Conservation (phyloP, 2,888 invertebrate genomes). For the Pachliopta kotzebuea region DNA sequence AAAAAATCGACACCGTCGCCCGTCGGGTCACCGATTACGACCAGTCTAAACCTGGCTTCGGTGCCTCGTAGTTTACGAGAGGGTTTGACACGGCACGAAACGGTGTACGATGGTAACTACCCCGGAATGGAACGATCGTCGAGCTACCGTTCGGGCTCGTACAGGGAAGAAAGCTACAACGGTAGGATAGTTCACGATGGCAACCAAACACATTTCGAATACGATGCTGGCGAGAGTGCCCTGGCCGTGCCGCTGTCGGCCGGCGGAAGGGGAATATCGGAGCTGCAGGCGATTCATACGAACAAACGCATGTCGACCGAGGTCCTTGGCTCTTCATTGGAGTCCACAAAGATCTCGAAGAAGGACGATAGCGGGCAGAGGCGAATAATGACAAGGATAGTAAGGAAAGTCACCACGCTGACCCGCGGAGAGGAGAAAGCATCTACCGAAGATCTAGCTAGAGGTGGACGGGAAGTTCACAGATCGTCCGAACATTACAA, state of each 20-base stretch:
- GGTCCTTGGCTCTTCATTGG: conserved; percentile 90
- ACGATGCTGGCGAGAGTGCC: conserved; percentile 65
- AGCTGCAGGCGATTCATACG: conserved; percentile 88
- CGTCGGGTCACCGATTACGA: conserved; percentile 83
- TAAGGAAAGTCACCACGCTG: conserved; percentile 93
- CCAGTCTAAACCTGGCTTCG: conserved; percentile 80
- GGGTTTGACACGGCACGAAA: conserved; percentile 73
- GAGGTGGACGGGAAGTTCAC: conserved; percentile 81
- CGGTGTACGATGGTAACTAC: conserved; percentile 74
- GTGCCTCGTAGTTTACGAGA: conserved; percentile 78
- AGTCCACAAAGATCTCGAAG: conserved; percentile 91
- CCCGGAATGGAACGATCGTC: conserved; percentile 69
- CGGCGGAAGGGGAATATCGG: conserved; percentile 72
- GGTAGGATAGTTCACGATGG: conserved; percentile 73
- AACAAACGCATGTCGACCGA: conserved; percentile 91
- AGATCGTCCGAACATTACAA: conserved; percentile 80
- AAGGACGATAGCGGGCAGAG: conserved; percentile 89
- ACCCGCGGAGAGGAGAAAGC: conserved; percentile 92
- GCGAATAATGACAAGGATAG: conserved; percentile 91
- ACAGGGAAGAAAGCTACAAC: conserved; percentile 69
- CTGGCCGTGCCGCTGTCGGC: conserved; percentile 68
- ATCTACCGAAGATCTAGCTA: conserved; percentile 84
- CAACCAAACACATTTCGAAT: conserved; percentile 76
- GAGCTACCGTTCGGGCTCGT: conserved; percentile 65
- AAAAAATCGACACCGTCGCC: conserved; percentile 71